These are phyloP conservation scores for Lampropteryx suffumata DNA, from an alignment of 2,888 invertebrate genomes.

Conservation along the genomic window DNA sequence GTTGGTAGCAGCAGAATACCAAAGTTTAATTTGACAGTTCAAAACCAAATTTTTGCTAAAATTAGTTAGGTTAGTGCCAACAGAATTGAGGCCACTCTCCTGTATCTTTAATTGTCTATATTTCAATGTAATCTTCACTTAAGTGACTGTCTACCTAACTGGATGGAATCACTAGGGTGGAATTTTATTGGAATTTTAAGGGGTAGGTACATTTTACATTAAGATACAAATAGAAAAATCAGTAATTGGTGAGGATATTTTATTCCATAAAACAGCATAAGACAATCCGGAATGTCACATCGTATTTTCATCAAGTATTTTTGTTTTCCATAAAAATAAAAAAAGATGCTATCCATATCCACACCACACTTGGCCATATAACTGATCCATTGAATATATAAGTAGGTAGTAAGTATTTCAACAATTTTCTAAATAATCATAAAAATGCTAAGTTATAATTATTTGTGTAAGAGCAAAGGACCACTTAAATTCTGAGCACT, in stretches of 20 bases:
- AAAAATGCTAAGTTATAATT: constrained; percentile 82
- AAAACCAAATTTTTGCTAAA: no score
- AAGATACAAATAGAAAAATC: constrained; percentile 51
- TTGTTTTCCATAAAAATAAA: constrained; percentile 76
- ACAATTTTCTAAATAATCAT: constrained; percentile 81
- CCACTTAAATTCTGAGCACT: constrained; percentile 72
- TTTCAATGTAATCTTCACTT: no score
- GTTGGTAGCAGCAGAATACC: no score
- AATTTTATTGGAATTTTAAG: no score
- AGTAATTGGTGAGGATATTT: constrained; percentile 80
- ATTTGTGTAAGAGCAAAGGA: constrained; percentile 79
- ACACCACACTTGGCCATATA: constrained; percentile 70
- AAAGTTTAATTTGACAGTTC: no score
- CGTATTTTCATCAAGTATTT: constrained; percentile 72
- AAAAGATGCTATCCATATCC: constrained; percentile 67
- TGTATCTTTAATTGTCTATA: no score
- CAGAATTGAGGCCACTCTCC: no score
- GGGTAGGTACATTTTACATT: no score
- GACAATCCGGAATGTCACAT: constrained; percentile 84
- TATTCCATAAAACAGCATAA: constrained; percentile 83
- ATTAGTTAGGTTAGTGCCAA: no score
- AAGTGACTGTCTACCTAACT: no score
- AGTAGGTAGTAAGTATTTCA: constrained; percentile 58
- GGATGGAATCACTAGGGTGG: no score
- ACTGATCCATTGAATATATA: constrained; percentile 65